Conservation (phyloP, 2,797 vertebrate genomes). For the Xenentodon cancila region DNA sequence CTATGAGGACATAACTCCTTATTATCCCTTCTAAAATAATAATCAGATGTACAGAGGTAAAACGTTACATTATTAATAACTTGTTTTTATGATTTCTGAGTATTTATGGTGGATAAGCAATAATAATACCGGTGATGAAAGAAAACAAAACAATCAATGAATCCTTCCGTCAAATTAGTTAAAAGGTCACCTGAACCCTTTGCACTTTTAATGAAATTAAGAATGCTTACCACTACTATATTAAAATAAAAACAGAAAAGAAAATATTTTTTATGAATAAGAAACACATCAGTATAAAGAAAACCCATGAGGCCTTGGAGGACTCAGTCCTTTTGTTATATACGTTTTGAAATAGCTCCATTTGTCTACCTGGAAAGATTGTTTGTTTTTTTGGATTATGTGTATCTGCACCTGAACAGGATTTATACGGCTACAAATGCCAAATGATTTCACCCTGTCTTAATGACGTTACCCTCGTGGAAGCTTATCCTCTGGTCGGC, state of each 20-base stretch:
- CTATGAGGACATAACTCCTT: too few species aligned
- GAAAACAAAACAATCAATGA: not conserved
- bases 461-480: conserved; percentile 79
- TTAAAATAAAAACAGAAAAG: not conserved
- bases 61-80: too few species aligned
- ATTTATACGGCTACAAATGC: conserved; percentile 16
- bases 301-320: too few species aligned
- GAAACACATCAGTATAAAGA: too few species aligned
- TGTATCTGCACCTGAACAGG: conserved; percentile 2
- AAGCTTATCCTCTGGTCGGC: conserved; percentile 78
- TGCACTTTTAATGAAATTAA: not conserved
- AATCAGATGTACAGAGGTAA: too few species aligned
- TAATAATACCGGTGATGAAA: too few species aligned
- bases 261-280: too few species aligned
- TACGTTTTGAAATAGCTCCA: not conserved
- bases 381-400: not conserved
- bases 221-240: not conserved
- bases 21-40: too few species aligned
- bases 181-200: not conserved
- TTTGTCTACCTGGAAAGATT: not conserved
- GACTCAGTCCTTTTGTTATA: not conserved
- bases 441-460: conserved; percentile 19
- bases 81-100: too few species aligned
- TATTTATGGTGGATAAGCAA: too few species aligned
- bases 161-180: not conserved